phyloP scores from a whole-genome alignment of 2,888 invertebrate species.

The Acrobasis repandana region DNA sequence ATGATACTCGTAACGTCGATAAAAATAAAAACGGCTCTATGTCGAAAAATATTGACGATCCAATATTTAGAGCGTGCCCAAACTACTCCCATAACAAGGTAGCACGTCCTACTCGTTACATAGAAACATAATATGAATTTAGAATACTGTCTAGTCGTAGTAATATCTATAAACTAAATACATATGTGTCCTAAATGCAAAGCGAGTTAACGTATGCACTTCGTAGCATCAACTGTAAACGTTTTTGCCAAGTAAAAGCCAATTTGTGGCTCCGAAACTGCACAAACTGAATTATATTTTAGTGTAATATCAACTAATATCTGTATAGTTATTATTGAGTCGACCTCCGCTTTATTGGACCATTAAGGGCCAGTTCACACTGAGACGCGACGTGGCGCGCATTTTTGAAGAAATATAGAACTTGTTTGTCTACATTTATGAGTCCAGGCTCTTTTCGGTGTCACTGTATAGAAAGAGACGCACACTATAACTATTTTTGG shows the following conservation, averaged over 20 bases:
- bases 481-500: too few relatives aligned
- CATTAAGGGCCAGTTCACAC: slow-evolving; percentile 43
- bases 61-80: neutral
- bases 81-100: neutral
- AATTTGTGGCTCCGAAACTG: slow-evolving; percentile 37
- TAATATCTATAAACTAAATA: slow-evolving; percentile 7
- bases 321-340: slow-evolving; percentile 31
- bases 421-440: too few relatives aligned
- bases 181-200: neutral
- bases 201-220: slow-evolving; percentile 13
- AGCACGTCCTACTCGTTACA: neutral
- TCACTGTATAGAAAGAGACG: too few relatives aligned
- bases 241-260: slow-evolving; percentile 45
- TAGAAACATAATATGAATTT: slow-evolving; percentile 5
- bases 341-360: slow-evolving; percentile 32
- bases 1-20: too few relatives aligned
- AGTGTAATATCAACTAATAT: slow-evolving; percentile 37
- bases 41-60: neutral
- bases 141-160: neutral
- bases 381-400: too few relatives aligned
- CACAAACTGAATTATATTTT: slow-evolving; percentile 44
- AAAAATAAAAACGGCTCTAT: neutral
- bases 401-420: too few relatives aligned
- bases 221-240: slow-evolving; percentile 25
- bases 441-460: too few relatives aligned